Evolutionary conservation across 2,113 vertebrate species (phyloP), one percentile per base, ranked within the genome.

Genomic region (Glaucidium brasilianum): DNA sequence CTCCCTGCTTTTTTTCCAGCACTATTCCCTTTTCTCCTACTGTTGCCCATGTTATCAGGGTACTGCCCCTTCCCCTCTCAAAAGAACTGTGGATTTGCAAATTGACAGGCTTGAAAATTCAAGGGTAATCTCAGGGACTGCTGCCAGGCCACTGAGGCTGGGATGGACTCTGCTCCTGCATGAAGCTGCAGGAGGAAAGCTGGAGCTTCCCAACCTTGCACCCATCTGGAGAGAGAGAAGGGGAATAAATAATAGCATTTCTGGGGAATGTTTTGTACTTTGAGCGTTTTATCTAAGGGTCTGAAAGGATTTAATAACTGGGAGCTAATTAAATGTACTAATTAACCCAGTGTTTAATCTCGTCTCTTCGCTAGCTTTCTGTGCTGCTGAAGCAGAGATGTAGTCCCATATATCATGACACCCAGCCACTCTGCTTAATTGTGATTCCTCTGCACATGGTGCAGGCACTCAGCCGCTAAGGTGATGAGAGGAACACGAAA

Each of bases 281-380:
- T 16, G 69, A 85, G 52, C 0, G 0, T 87, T 97, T 87, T 94
- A 91, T 95, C 89, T 91, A 75, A 94, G 58, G 45, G 80, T 87
- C 86, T 95, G 92, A 85, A 96, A 95, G 80, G 77, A 92, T 92
- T 95, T 96, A 95, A 95, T 97, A 95, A 95, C 71, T 45, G 88
- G 71, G 83, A 96, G 83, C 94, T 95, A 97, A 97, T 96, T 96
- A 97, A 95, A 82, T 18, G 23, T 92, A 69, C 94, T 96, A 95
- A 96, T 97, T 97, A 95, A 97, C 91, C 80, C 3, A 4, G 84
- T 79, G 86, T 94, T 96, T 95, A 92, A 95, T 96, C 92, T 89
- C 89, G 39, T 53, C 84, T 96, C 77, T 69, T 97, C 0, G 11
- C 83, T 87, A 76, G 80, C 39, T 94, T 90, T 90, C 74, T 76